A percentile compares a stretch with the other conserved stretches of the same genome.
Conservation (phyloP, 2,888 invertebrate genomes). For the Gastracanthus pulcherrimus region DNA sequence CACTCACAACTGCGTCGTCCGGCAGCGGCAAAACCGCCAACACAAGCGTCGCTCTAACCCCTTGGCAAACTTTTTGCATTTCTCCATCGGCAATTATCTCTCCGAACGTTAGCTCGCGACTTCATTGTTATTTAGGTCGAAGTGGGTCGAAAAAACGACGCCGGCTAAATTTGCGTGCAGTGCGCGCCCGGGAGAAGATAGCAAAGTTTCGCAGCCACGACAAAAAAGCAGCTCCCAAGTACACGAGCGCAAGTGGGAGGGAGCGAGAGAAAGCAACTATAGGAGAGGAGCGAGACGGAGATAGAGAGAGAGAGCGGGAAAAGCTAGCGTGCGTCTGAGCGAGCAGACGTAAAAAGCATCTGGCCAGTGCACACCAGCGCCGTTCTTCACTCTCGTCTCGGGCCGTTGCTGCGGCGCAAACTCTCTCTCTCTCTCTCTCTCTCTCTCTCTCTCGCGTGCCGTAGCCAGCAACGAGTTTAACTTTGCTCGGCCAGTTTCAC, state of each 20-base stretch:
- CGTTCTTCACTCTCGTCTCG: constrained; percentile 17
- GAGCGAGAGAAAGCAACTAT: not conserved
- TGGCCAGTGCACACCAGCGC: not conserved
- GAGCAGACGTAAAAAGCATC: constrained; percentile 30
- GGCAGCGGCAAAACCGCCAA: not conserved
- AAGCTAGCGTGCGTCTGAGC: not conserved
- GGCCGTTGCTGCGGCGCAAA: not conserved
- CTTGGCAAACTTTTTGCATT: constrained; percentile 20
- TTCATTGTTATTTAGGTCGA: constrained; percentile 42
- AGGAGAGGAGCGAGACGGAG: not conserved
- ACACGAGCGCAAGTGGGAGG: not conserved
- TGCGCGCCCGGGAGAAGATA: constrained; percentile 11
- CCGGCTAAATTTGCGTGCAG: constrained; percentile 16
- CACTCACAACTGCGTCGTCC: no score
- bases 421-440: no score
- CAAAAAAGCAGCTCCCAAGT: constrained; percentile 32
- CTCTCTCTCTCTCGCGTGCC: no score
- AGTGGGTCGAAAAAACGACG: constrained; percentile 23
- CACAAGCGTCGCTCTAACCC: not conserved
- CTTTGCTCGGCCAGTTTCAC: constrained; percentile 27
- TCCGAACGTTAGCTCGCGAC: not conserved
- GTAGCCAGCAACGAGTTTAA: constrained; percentile 14
- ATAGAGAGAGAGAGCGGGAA: not conserved
- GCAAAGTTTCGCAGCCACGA: constrained; percentile 30
- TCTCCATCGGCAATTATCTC: constrained; percentile 29